Evolutionary conservation across 2,797 vertebrate species (phyloP), one percentile per base, ranked within the genome.

Genomic region (Platyrinchus mystaceus): DNA sequence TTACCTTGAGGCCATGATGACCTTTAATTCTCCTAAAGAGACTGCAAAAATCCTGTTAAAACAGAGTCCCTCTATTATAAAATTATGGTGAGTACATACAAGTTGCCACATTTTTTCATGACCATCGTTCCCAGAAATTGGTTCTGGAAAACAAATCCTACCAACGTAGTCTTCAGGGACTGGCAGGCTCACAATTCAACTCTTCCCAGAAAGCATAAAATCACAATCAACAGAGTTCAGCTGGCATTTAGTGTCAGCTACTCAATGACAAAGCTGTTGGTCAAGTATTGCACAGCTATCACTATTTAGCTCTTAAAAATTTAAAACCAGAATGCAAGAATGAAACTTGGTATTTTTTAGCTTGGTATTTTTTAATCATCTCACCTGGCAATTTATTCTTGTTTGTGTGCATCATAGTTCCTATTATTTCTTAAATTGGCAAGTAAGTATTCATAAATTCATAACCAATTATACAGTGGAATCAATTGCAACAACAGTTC

Each of bases 81-180:
- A 70, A 86, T 34, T 36, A 81, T 53, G 49, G 74, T 37, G 50
- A 82, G 23, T 43, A 79, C 70, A 32, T 74, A 76, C 1, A 2
- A 75, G n/a, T 78, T 75, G 36, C 36, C 62, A 75, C 55, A 11
- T 67, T 76, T 90, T 82, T 89, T 83, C 63, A 44, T 23, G 17
- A 70, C 75, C 60, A 70, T 10, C 80, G 70, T 83, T 91, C 87
- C 64, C 49, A 95, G 75, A 94, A 95, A 85, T 47, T 67, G n/a
- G 26, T 84, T 91, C 87, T 92, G 67, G 80, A 95, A 93, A 94
- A 91, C 62, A 86, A 94, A 89, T 82, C 59, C 63, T 70, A 50
- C 77, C 56, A 70, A 46, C 1, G 2, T n/a, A 63, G 26, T 71
- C 75, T 75, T 87, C 62, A 75, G 80, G 22, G 67, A 9, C 67